These are phyloP conservation scores for Eupithecia subfuscata DNA, from an alignment of 2,888 invertebrate species.

Conservation along the genomic window DNA sequence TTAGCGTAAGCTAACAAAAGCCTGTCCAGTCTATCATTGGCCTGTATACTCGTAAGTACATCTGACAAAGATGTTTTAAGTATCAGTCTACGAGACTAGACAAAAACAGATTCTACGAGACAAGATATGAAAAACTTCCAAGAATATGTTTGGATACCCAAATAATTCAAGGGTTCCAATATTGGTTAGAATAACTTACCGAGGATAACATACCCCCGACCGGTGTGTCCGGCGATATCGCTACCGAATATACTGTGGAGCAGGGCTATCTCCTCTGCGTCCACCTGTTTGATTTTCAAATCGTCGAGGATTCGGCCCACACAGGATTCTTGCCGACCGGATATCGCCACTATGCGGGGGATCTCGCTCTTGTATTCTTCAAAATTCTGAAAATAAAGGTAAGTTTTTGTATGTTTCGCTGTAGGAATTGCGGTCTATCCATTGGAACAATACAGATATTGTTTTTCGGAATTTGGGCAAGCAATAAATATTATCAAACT, in stretches of 20 bases:
- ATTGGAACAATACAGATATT: background rate
- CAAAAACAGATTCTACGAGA: background rate
- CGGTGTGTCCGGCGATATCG: slow-evolving; percentile 84
- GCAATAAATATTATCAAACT: no score
- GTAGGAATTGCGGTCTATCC: background rate
- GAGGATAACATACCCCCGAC: slow-evolving; percentile 85
- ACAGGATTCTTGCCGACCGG: slow-evolving; percentile 83
- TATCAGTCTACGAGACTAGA: no score
- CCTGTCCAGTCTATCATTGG: background rate
- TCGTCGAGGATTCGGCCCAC: slow-evolving; percentile 63
- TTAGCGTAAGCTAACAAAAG: background rate
- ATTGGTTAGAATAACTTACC: slow-evolving; percentile 48
- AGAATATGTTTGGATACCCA: background rate
- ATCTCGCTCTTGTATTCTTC: slow-evolving; percentile 58
- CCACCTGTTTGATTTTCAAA: slow-evolving; percentile 61
- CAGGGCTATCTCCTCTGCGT: slow-evolving; percentile 78
- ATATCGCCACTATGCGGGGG: slow-evolving; percentile 79
- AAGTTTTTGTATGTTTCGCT: background rate
- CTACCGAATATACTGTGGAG: slow-evolving; percentile 75
- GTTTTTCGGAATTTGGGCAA: background rate
- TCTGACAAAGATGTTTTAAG: background rate
- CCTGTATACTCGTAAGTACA: no score
- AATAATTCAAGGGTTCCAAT: background rate
- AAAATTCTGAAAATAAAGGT: slow-evolving; percentile 48
- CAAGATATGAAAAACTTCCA: background rate